These are phyloP conservation scores for Bombus impatiens DNA, from an alignment of 1,140 invertebrate species.

Conservation along the genomic window DNA sequence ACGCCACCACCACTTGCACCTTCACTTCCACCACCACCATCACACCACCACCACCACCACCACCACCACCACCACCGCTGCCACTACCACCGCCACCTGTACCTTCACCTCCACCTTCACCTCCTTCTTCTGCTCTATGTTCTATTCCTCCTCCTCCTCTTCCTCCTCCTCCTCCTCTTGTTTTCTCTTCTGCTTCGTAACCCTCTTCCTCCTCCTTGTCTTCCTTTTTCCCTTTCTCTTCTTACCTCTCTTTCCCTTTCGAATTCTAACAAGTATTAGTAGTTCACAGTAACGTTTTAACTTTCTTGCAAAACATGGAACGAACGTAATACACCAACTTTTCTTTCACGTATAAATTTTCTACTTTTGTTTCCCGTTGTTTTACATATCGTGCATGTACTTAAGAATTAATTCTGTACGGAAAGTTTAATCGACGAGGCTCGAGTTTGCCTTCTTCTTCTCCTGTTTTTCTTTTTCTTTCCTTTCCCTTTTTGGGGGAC, in stretches of 20 bases:
- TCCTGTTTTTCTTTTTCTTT: too few relatives aligned
- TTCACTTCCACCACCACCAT: too few relatives aligned
- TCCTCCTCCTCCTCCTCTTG: neutral
- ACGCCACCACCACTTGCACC: neutral
- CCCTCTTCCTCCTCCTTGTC: neutral
- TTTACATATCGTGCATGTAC: neutral
- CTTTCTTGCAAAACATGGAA: neutral
- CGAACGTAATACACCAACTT: neutral
- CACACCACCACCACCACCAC: neutral
- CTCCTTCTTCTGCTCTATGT: neutral
- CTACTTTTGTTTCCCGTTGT: neutral
- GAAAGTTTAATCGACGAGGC: neutral
- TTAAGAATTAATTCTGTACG: neutral
- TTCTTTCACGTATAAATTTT: neutral
- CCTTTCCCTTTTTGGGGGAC: neutral
- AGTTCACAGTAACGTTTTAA: neutral
- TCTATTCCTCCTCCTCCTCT: neutral
- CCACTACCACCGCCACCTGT: neutral
- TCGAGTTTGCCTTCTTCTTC: neutral
- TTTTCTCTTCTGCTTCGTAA: neutral
- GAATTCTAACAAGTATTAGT: neutral
- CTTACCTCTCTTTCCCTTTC: slow-evolving; percentile 7
- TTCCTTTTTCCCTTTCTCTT: neutral
- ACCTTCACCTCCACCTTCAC: neutral
- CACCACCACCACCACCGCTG: too few relatives aligned